Evolutionary conservation across 92 coral and sea anemone genomes (phyloP).

Genomic region (Micromussa lordhowensis): DNA sequence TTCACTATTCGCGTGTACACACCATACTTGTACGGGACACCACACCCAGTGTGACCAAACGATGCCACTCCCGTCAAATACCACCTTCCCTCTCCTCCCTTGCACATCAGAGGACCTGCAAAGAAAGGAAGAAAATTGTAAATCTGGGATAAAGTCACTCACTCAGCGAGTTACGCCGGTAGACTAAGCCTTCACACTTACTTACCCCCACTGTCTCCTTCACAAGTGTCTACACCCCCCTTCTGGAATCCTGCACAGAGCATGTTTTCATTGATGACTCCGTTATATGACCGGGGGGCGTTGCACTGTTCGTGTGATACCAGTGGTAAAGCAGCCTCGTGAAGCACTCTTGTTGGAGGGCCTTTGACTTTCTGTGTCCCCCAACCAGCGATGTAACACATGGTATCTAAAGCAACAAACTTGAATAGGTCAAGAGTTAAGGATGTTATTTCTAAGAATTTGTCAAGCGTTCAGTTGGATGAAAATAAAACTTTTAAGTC

Average conservation of each 20-base stretch:
- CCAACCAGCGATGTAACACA: conserved; percentile 98
- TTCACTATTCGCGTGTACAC: conserved; percentile 75
- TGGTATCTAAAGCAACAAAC: conserved; percentile 60
- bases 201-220: conserved; percentile 99
- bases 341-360: conserved; percentile 74
- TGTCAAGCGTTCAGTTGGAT: no score
- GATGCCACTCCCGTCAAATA: conserved; percentile 93
- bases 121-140: neutral
- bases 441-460: no score
- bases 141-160: neutral
- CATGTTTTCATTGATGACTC: conserved; percentile 80
- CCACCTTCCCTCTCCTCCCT: conserved; percentile 83
- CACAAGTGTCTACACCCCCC: conserved; percentile 97
- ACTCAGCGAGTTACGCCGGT: neutral
- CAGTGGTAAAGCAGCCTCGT: conserved; percentile 86
- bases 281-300: conserved; percentile 82
- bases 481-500: no score
- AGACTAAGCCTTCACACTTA: neutral
- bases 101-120: conserved; percentile 95
- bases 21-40: conserved; percentile 89
- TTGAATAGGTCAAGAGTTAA: neutral
- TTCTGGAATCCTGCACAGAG: conserved; percentile 92
- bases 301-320: conserved; percentile 85
- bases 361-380: conserved; percentile 84
- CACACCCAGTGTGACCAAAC: conserved; percentile 93